These are phyloP conservation scores for Ametastegia equiseti DNA, from an alignment of 2,888 invertebrate genomes.

Conservation along the genomic window DNA sequence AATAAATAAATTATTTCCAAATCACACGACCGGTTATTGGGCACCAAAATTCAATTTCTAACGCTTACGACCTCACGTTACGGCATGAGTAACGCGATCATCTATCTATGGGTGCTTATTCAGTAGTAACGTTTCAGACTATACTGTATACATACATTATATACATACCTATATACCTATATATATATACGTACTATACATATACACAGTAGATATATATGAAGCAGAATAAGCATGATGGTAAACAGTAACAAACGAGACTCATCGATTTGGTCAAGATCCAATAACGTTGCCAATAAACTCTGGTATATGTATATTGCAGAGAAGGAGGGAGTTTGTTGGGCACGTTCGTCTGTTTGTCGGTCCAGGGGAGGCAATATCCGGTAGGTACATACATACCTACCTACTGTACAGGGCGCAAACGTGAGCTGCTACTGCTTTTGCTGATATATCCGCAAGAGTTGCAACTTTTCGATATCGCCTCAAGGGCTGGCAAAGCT, in stretches of 20 bases:
- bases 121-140: too few species aligned
- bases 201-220: not conserved
- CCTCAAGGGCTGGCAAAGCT: not conserved
- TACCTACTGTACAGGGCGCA: not conserved
- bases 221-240: not conserved
- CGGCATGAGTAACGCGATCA: too few species aligned
- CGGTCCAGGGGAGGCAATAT: constrained; percentile 32
- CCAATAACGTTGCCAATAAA: constrained; percentile 42
- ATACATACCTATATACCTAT: too few species aligned
- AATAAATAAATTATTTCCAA: too few species aligned
- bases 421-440: constrained; percentile 2
- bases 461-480: not conserved
- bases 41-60: too few species aligned
- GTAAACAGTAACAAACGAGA: not conserved
- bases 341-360: constrained; percentile 40
- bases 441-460: not conserved
- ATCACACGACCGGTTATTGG: too few species aligned
- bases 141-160: too few species aligned
- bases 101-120: too few species aligned
- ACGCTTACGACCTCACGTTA: too few species aligned
- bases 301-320: constrained; percentile 25
- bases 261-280: constrained; percentile 36
- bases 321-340: constrained; percentile 21
- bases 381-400: constrained; percentile 19
- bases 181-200: not conserved